phyloP scores from a whole-genome alignment of 2,113 vertebrate genomes.

The Phrynosoma blainvillii region DNA sequence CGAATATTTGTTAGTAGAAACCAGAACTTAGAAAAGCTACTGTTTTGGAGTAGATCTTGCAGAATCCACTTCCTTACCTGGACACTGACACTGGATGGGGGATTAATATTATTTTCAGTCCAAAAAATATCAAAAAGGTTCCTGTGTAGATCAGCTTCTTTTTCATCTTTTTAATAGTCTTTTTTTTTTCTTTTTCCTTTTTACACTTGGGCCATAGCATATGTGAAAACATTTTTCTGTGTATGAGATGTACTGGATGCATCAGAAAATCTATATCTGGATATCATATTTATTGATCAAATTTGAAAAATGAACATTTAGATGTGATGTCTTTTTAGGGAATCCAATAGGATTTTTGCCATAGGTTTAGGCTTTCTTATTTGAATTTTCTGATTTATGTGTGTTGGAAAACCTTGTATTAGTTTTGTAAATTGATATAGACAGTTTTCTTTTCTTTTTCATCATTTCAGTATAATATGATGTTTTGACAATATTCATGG shows the following conservation, averaged over 20 bases:
- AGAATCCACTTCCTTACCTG: too few species aligned
- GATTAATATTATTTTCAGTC: too few species aligned
- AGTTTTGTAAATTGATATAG: background rate
- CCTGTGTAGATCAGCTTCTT: too few species aligned
- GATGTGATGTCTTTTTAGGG: background rate
- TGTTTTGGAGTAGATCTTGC: too few species aligned
- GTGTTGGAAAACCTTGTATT: background rate
- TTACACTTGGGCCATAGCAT: background rate
- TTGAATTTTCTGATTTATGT: rapidly evolving
- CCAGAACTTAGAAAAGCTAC: too few species aligned
- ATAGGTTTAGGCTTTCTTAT: rapidly evolving
- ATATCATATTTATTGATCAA: background rate
- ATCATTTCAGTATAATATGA: background rate
- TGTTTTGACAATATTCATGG: background rate
- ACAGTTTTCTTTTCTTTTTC: background rate
- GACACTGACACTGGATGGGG: too few species aligned
- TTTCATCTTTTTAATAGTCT: too few species aligned
- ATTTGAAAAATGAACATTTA: background rate
- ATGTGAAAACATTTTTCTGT: background rate
- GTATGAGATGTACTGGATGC: background rate
- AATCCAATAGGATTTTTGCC: slow-evolving; percentile 15
- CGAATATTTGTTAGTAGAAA: too few species aligned
- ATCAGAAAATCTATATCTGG: background rate
- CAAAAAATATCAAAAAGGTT: too few species aligned
- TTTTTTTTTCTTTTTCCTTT: background rate